Evolutionary conservation across 2,797 vertebrate genomes (phyloP).

Genomic region (Enteromius fasciolatus): DNA sequence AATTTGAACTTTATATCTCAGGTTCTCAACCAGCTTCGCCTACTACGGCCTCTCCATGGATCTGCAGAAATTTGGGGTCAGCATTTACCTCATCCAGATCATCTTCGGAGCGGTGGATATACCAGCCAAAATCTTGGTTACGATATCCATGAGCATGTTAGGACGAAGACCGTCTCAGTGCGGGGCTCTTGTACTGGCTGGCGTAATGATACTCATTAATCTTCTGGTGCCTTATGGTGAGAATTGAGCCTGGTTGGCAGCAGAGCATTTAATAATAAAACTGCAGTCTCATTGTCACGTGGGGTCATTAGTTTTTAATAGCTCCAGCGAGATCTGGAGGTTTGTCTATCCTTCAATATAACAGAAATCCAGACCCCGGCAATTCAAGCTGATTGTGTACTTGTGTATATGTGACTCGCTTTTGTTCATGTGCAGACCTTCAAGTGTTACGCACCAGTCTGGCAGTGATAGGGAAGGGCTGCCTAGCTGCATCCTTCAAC

Average conservation of each 20-base stretch:
- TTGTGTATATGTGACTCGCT: not conserved
- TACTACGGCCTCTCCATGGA: constrained; percentile 92
- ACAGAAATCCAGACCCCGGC: not conserved
- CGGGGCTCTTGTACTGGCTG: constrained; percentile 78
- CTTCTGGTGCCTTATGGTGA: constrained; percentile 84
- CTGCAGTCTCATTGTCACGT: constrained; percentile 5
- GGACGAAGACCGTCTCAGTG: constrained; percentile 85
- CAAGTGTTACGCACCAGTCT: constrained; percentile 78
- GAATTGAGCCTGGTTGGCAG: constrained; percentile 45
- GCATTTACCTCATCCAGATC: constrained; percentile 92
- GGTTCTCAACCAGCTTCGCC: constrained; percentile 90
- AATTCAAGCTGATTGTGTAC: constrained; percentile 8
- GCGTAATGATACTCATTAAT: constrained; percentile 83
- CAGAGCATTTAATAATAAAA: not conserved
- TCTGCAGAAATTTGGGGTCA: constrained; percentile 87
- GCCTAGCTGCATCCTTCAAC: constrained; percentile 87
- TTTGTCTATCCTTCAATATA: not conserved
- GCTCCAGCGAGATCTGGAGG: not conserved
- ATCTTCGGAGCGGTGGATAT: constrained; percentile 91
- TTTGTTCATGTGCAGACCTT: constrained; percentile 74
- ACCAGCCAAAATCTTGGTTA: constrained; percentile 86
- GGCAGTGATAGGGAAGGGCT: constrained; percentile 91
- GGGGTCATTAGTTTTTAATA: constrained; percentile 12
- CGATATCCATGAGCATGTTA: constrained; percentile 78
- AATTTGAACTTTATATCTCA: constrained; percentile 57